Percentiles rank a stretch among this genome's conserved stretches.
Conservation (phyloP, 1,140 invertebrate genomes). For the Grapholita molesta region DNA sequence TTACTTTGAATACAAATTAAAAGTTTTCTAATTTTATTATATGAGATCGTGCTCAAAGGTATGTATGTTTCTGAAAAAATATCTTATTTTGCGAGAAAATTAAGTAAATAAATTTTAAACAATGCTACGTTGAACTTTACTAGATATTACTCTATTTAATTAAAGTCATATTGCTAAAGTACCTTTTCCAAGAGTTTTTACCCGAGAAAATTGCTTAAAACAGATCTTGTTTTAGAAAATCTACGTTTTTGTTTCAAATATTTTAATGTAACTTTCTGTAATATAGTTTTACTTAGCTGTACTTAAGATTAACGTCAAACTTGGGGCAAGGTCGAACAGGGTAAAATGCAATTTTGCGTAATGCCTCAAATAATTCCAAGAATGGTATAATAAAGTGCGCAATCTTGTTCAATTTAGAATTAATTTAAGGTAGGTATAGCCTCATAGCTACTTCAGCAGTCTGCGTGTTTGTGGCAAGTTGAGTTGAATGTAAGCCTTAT, state of each 20-base stretch:
- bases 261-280: not conserved
- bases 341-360: not conserved
- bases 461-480: not conserved
- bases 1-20: too few relatives aligned
- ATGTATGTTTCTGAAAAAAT: too few relatives aligned
- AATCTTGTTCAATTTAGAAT: not conserved
- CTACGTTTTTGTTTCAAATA: not conserved
- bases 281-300: slow-evolving; percentile 24
- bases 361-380: not conserved
- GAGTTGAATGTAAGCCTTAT: too few relatives aligned
- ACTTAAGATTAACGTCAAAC: not conserved
- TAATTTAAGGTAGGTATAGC: not conserved
- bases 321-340: not conserved
- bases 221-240: not conserved
- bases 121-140: not conserved
- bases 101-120: not conserved
- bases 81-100: too few relatives aligned
- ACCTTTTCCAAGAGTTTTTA: slow-evolving; percentile 35
- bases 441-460: not conserved
- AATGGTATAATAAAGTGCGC: not conserved
- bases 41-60: too few relatives aligned
- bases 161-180: not conserved
- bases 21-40: too few relatives aligned
- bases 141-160: not conserved
- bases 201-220: not conserved